Conservation (phyloP, 2,113 vertebrate species). For the Mirounga angustirostris region DNA sequence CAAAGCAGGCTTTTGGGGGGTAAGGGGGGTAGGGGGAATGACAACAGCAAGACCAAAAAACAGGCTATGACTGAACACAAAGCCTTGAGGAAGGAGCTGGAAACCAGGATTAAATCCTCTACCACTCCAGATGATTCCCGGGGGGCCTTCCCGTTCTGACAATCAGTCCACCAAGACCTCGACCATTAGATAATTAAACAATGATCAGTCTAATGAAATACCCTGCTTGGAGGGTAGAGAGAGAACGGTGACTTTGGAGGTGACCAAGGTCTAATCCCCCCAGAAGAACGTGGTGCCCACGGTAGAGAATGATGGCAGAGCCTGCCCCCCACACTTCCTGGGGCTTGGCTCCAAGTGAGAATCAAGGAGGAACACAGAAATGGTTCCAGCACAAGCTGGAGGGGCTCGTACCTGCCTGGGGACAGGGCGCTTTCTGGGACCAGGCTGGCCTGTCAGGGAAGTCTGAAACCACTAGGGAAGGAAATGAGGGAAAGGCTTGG, state of each 20-base stretch:
- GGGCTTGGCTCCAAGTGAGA: neutral
- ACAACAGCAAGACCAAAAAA: neutral
- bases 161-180: neutral
- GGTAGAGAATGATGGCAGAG: neutral
- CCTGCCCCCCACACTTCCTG: neutral
- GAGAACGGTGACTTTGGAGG: neutral
- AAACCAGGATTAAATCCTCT: neutral
- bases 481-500: neutral
- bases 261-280: neutral
- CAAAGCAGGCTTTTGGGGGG: neutral
- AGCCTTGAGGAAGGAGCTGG: neutral
- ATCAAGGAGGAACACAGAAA: neutral
- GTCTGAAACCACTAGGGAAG: neutral
- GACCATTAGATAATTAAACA: neutral
- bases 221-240: neutral
- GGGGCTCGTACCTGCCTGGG: neutral
- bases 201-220: neutral
- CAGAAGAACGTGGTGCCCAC: neutral
- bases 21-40: neutral
- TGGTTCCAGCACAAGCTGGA: neutral
- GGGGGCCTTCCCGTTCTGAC: neutral
- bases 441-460: neutral
- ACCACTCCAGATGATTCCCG: neutral
- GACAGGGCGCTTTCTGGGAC: neutral
- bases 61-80: neutral